Evolutionary conservation across 2,888 invertebrate genomes (phyloP).

Genomic region (Pherbina coryleti): DNA sequence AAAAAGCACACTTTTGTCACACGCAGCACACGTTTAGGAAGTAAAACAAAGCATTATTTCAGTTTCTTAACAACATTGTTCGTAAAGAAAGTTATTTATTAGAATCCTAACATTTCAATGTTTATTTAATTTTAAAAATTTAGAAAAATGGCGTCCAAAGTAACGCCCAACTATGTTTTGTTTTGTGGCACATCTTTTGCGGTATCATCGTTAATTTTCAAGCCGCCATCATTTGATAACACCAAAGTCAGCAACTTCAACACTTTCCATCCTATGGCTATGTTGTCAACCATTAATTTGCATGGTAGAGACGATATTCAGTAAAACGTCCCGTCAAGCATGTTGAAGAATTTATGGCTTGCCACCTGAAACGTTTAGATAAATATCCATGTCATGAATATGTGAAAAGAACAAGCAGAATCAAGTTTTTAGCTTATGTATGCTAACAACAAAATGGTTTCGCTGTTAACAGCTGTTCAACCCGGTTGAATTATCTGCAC

Average conservation of each 20-base stretch:
- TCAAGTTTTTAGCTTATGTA: not conserved
- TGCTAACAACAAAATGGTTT: not conserved
- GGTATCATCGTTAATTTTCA: constrained; percentile 37
- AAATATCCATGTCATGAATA: too few relatives aligned
- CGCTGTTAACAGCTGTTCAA: too few relatives aligned
- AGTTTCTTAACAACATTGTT: too few relatives aligned
- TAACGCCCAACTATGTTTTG: not conserved
- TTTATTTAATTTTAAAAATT: too few relatives aligned
- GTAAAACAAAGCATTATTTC: too few relatives aligned
- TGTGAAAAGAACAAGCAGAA: not conserved
- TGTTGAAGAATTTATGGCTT: constrained; percentile 20
- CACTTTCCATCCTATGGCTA: too few relatives aligned
- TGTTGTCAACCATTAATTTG: not conserved
- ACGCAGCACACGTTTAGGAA: too few relatives aligned
- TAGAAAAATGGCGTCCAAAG: too few relatives aligned
- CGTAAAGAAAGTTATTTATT: too few relatives aligned
- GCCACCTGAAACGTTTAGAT: not conserved
- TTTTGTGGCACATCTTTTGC: constrained; percentile 24
- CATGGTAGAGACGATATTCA: not conserved
- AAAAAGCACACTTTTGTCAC: too few relatives aligned
- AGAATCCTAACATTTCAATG: too few relatives aligned
- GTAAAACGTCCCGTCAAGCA: not conserved
- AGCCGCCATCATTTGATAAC: constrained; percentile 24
- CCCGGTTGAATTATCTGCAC: too few relatives aligned
- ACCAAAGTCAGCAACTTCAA: not conserved